Evolutionary conservation across 2,888 invertebrate species (phyloP), one percentile per base, ranked within the genome.

Genomic region (Quadriops clusia): DNA sequence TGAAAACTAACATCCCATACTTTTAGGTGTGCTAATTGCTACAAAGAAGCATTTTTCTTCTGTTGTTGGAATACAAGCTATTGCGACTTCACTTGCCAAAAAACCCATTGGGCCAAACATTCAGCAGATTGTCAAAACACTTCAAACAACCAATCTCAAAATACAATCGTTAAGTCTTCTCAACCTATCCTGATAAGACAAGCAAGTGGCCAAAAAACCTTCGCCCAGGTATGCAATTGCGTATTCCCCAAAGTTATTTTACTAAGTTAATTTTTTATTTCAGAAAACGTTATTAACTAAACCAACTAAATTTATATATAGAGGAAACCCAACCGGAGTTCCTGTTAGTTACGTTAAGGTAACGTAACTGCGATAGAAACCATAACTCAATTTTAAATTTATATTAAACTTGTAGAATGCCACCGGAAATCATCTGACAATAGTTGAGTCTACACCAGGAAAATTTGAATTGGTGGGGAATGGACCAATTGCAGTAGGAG

Each of bases 51-150:
- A 0, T 76, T 82, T 45, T 86, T 87, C 58, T 89, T 90, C 60
- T 94, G 94, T 53, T 94, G 94, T 54, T 94, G 93, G 91, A 93
- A 91, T 64, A 91, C 91, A 0, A 78, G 87, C 30, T 94, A 94
- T 60, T 94, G 93, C 60, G 83, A 85, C 63, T 81, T 82, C 54
- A 71, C 77, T 2, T 93, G 93, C 49, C 91, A 91, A 60, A 75
- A 82, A 50, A 68, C 75, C 42, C 89, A 91, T 58, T 91, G 91
- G 91, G 60, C 77, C 1, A 62, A 68, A 5, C 91, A 91, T 58
- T 75, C 72, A 67, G 53, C 60, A 31, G 65, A 65, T 22, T 77
- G 77, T 47, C 66, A 70, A 2, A 70, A 70, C 39, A 49, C 41
- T 7, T 15, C 42, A 4, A 21, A 5, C 5, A n/a, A n/a, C n/a